Conservation (phyloP, 2,113 vertebrate species). For the Lasiurus borealis region DNA sequence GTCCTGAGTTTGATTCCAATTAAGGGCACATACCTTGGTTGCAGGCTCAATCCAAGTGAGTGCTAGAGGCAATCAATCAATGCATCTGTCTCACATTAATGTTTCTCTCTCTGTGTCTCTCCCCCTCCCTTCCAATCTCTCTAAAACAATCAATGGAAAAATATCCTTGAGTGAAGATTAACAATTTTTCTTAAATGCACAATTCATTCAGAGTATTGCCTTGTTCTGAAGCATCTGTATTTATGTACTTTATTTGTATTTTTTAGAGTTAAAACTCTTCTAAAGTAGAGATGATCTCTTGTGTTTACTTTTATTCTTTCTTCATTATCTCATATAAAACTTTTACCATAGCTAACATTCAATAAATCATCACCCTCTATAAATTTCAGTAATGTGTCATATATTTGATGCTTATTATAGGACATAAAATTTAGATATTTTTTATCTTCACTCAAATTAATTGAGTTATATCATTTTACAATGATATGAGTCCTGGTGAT, state of each 20-base stretch:
- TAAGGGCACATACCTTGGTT: too few relatives aligned
- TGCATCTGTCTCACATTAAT: too few relatives aligned
- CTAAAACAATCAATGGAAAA: too few relatives aligned
- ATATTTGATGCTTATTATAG: constrained; percentile 77
- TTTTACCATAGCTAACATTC: constrained; percentile 41
- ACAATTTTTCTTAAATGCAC: neutral
- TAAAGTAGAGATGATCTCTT: neutral
- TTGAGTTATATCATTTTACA: constrained; percentile 81
- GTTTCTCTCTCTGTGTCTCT: too few relatives aligned
- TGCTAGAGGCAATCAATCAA: too few relatives aligned
- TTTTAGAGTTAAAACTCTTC: neutral
- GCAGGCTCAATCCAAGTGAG: too few relatives aligned
- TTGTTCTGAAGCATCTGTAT: neutral
- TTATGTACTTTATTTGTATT: neutral
- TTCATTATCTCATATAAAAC: constrained; percentile 46
- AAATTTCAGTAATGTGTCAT: constrained; percentile 80
- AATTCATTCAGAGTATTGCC: constrained; percentile 7
- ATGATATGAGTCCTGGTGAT: constrained; percentile 73
- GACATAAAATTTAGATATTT: constrained; percentile 82
- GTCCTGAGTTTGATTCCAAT: too few relatives aligned
- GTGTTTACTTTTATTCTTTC: constrained; percentile 74
- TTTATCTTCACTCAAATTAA: constrained; percentile 82
- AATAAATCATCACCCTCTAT: constrained; percentile 76
- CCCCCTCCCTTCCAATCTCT: too few relatives aligned
- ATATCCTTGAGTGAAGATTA: too few relatives aligned